These are phyloP conservation scores for Euschistus heros DNA, from an alignment of 1,140 invertebrate species.

Conservation along the genomic window DNA sequence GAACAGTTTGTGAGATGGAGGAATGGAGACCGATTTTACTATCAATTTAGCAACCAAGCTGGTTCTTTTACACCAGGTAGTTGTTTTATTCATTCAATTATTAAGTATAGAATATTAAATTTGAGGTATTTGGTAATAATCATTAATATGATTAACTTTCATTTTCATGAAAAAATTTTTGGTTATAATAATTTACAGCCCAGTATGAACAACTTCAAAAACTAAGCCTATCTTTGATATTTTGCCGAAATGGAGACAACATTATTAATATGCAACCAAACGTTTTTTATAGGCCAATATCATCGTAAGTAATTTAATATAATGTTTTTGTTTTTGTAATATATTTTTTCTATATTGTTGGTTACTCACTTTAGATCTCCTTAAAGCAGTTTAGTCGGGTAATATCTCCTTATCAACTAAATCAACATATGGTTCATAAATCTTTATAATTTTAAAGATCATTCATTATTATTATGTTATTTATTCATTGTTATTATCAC, in stretches of 20 bases:
- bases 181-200: constrained; percentile 36
- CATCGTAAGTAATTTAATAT: constrained; percentile 7
- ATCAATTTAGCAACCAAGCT: constrained; percentile 54
- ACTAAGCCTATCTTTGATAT: constrained; percentile 62
- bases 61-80: constrained; percentile 58
- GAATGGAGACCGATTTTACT: constrained; percentile 73
- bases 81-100: too few relatives aligned
- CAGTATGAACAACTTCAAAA: constrained; percentile 80
- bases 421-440: not conserved
- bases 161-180: too few relatives aligned
- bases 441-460: not conserved
- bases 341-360: not conserved
- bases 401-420: not conserved
- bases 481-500: too few relatives aligned
- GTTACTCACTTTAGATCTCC: not conserved
- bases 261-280: constrained; percentile 18
- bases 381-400: not conserved
- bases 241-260: constrained; percentile 60
- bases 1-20: constrained; percentile 78
- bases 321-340: not conserved
- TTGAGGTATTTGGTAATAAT: too few relatives aligned
- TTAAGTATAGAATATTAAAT: too few relatives aligned
- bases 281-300: constrained; percentile 8
- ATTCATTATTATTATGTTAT: not conserved
- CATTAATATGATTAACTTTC: too few relatives aligned